phyloP scores from a whole-genome alignment of 2,888 invertebrate species.

The Synergus itoensis region DNA sequence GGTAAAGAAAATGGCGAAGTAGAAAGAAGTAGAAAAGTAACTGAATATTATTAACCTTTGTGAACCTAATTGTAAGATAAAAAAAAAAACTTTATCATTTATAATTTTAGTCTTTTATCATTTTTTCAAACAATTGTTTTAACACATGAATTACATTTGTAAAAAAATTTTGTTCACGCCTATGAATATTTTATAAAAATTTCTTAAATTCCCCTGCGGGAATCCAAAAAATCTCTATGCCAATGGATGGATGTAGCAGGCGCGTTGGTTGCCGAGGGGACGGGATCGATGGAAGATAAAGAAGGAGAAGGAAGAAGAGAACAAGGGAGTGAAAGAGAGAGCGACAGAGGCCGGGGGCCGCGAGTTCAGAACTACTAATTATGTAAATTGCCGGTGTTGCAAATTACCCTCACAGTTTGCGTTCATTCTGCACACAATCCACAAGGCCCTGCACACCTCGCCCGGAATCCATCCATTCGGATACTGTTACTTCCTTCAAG shows the following conservation, averaged over 20 bases:
- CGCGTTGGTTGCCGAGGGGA: conserved; percentile 24
- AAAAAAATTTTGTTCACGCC: not conserved
- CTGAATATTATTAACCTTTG: not conserved
- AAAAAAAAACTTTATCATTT: no score
- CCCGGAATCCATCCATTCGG: conserved; percentile 71
- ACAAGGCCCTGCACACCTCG: conserved; percentile 70
- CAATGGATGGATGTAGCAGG: conserved; percentile 52
- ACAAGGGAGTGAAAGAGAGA: conserved; percentile 51
- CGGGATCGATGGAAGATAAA: conserved; percentile 41
- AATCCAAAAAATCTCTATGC: conserved; percentile 53
- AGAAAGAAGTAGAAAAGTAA: not conserved
- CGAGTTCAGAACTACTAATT: conserved; percentile 77
- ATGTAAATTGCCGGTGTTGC: conserved; percentile 78
- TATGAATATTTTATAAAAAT: conserved; percentile 50
- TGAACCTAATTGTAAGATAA: not conserved
- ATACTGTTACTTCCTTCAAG: conserved; percentile 71
- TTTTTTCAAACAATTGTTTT: not conserved
- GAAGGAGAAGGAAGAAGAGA: conserved; percentile 47
- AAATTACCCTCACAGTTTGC: conserved; percentile 78
- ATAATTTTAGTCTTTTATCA: no score
- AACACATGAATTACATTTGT: not conserved
- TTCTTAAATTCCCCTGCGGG: conserved; percentile 50
- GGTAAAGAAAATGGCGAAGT: not conserved
- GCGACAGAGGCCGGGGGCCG: conserved; percentile 65
- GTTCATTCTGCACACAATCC: conserved; percentile 78